Base-by-base conservation (phyloP, 2,888 invertebrate species). In the Pseudoips prasinana region DNA sequence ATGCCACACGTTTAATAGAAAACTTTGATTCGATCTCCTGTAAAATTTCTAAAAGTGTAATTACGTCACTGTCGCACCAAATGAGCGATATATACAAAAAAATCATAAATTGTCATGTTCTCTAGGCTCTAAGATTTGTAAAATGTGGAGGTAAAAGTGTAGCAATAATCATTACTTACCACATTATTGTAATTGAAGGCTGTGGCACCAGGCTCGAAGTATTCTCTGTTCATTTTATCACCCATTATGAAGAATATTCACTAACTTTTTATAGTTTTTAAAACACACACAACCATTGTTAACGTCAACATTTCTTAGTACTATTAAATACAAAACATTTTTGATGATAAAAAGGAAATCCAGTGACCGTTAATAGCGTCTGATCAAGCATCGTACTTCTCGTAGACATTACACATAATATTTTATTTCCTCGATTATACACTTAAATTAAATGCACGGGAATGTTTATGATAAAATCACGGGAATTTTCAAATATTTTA, bases 101-200 rank as follows among this genome's bases (percentile, higher is more conserved):
- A n/a, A n/a, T n/a, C n/a, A n/a, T n/a, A n/a, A n/a, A n/a, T n/a
- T n/a, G n/a, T n/a, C 14, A 14, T 14, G 3, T 14, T 14, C 5
- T 14, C 14, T 14, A 14, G 5, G 14, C 5, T 3, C 3, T 14
- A 14, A 14, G 14, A 5, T 14, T 14, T 5, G 14, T 5, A 14
- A 14, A 14, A 5, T 14, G 5, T 34, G 22, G 8, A 40, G 31
- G 51, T 61, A 63, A 54, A 62, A 56, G 53, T 58, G 37, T 39
- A 49, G 47, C 38, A 59, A 49, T 35, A 52, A 31, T 46, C 42
- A 55, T 58, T 42, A 80, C 86, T 83, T 59, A 87, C 87, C 87
- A 85, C 84, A 79, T 87, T 87, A 64, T 84, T 84, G 49, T 77
- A 86, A 60, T 87, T 87, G 77, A 84, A 87, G 70, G 83, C 72